Evolutionary conservation across 2,797 vertebrate species (phyloP).

Genomic region (Parauchenoglanis ngamensis): DNA sequence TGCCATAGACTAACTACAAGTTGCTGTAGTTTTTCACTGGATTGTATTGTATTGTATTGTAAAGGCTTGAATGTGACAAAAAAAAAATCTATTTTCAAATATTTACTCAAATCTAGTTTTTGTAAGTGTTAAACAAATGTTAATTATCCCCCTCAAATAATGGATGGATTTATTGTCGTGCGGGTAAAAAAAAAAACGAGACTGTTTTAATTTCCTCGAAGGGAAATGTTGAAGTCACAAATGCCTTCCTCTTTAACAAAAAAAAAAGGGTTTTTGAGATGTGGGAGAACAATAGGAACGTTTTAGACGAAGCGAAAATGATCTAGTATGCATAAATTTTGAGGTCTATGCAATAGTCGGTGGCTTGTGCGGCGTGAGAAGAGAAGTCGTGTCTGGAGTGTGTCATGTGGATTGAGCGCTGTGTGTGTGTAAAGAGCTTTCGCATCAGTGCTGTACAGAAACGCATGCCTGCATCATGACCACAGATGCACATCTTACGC

Average conservation of each 20-base stretch:
- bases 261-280: not conserved
- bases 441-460: slow-evolving; percentile 20
- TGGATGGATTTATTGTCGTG: not conserved
- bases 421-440: slow-evolving; percentile 1
- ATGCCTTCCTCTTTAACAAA: not conserved
- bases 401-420: not conserved
- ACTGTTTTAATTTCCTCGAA: not conserved
- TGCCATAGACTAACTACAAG: not conserved
- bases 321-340: slow-evolving; percentile 7
- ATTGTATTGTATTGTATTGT: not conserved
- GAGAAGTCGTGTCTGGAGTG: not conserved
- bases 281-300: not conserved
- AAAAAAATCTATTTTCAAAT: slow-evolving; percentile 46
- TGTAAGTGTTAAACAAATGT: not conserved
- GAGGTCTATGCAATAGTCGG: slow-evolving; percentile 41
- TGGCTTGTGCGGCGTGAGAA: not conserved
- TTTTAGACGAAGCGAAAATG: slow-evolving; percentile 27
- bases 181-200: too few relatives aligned
- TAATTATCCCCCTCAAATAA: not conserved
- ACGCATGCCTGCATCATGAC: slow-evolving; percentile 2
- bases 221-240: slow-evolving; percentile 17
- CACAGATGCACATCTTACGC: not conserved
- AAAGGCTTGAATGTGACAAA: not conserved
- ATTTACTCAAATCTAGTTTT: slow-evolving; percentile 8
- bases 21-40: slow-evolving; percentile 26